Percentiles rank a stretch among this genome's conserved stretches.
Evolutionary conservation across 2,113 vertebrate species (phyloP).

Genomic region (human (Homo sapiens)): GRCh38 chr5:177581501-177582000

Average conservation of each 20-base stretch:
- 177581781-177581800: neutral
- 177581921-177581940: too few relatives aligned
- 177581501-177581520: neutral
- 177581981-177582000: too few relatives aligned
- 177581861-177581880: too few relatives aligned
- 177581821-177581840: too few relatives aligned
- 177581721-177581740: fast-evolving
- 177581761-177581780: slow-evolving; percentile 43
- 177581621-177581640: neutral
- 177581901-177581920: too few relatives aligned
- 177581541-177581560: neutral
- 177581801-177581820: neutral
- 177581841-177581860: too few relatives aligned
- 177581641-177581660: neutral
- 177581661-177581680: neutral
- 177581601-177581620: neutral
- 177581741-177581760: fast-evolving
- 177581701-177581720: neutral
- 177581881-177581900: too few relatives aligned
- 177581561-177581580: slow-evolving; percentile 11
- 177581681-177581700: neutral
- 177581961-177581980: too few relatives aligned
- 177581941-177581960: too few relatives aligned
- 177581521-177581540: neutral
- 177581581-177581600: slow-evolving; percentile 30